Conservation (phyloP, 92 coral and sea anemone genomes). For the Bergia sp. region DNA sequence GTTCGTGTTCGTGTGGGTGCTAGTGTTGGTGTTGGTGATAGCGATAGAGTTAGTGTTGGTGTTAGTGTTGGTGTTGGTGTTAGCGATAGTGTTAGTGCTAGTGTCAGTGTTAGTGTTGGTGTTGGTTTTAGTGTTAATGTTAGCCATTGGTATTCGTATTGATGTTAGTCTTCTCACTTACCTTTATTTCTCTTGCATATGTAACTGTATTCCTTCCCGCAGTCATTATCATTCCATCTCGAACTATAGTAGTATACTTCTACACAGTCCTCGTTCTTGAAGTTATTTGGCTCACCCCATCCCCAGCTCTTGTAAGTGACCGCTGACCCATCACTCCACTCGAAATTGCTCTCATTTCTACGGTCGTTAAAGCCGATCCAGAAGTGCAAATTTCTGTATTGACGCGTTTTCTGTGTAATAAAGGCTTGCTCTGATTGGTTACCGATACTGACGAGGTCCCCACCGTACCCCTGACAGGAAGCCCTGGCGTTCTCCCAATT, state of each 20-base stretch:
- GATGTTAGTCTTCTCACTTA: neutral
- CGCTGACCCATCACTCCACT: slow-evolving; percentile 88
- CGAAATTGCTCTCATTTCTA: slow-evolving; percentile 74
- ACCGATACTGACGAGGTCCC: slow-evolving; percentile 76
- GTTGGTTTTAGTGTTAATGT: no score
- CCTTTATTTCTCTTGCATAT: slow-evolving; percentile 86
- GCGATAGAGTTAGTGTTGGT: no score
- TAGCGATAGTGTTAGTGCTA: no score
- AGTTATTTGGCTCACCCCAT: slow-evolving; percentile 80
- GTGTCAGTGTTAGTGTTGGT: no score
- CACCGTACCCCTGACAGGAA: slow-evolving; percentile 74
- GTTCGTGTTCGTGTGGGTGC: no score
- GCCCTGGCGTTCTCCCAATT: slow-evolving; percentile 90
- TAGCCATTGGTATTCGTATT: no score
- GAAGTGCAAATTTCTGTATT: slow-evolving; percentile 53
- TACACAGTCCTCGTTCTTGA: slow-evolving; percentile 74
- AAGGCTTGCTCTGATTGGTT: slow-evolving; percentile 73
- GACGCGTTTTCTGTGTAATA: slow-evolving; percentile 50
- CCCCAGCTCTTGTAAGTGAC: slow-evolving; percentile 77
- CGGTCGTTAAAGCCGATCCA: slow-evolving; percentile 93
- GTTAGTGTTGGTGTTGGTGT: no score
- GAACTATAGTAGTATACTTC: slow-evolving; percentile 54
- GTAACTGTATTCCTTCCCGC: slow-evolving; percentile 70
- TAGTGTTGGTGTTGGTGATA: no score
- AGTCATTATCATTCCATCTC: slow-evolving; percentile 83